Evolutionary conservation across 2,888 invertebrate species (phyloP).

Genomic region (Graphium colonna): DNA sequence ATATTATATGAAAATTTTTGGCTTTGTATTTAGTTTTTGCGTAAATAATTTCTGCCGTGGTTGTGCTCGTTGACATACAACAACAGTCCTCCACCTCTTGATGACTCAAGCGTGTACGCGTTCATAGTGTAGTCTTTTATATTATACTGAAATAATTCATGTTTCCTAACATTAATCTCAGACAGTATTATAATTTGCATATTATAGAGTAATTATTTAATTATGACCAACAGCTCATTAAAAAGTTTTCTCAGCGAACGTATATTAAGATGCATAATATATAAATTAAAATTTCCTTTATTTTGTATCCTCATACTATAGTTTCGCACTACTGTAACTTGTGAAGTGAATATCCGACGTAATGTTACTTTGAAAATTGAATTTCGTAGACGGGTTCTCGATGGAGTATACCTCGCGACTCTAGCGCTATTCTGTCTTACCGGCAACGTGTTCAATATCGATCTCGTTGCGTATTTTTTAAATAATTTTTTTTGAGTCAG

Average conservation of each 20-base stretch:
- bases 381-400: background rate
- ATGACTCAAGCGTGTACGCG: background rate
- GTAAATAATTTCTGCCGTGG: background rate
- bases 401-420: background rate
- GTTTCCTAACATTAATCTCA: slow-evolving; percentile 3
- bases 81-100: slow-evolving; percentile 5
- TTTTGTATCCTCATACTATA: background rate
- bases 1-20: background rate
- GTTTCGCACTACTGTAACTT: background rate
- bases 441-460: slow-evolving; percentile 2
- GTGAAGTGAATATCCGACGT: background rate
- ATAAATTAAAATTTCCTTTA: background rate
- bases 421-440: background rate
- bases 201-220: background rate
- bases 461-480: slow-evolving; percentile 1
- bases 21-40: background rate
- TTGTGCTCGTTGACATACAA: background rate
- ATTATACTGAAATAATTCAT: background rate
- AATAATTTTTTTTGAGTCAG: background rate
- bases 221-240: slow-evolving; percentile 1
- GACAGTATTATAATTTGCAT: slow-evolving; percentile 3
- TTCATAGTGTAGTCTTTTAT: background rate
- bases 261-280: slow-evolving; percentile 9
- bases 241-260: slow-evolving; percentile 9
- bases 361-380: background rate